Conservation (phyloP, 2,113 vertebrate species). For the Falcunculus frontatus region DNA sequence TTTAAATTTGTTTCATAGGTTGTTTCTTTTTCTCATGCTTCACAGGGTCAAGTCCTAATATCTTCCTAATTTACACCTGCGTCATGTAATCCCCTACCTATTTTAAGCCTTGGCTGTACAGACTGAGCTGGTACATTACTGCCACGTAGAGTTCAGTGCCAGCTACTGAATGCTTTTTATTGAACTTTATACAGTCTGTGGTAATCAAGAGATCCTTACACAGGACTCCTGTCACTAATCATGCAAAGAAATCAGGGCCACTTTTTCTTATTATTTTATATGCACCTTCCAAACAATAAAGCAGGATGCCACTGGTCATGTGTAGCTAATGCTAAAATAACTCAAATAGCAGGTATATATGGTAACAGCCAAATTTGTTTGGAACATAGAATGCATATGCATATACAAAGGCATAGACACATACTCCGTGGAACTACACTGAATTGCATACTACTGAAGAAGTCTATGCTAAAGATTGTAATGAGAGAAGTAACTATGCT, state of each 20-base stretch:
- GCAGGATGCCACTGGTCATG: not conserved
- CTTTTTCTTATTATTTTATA: not conserved
- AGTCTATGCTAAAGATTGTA: constrained; percentile 26
- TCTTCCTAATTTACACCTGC: not conserved
- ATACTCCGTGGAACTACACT: not conserved
- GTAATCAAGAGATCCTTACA: not conserved
- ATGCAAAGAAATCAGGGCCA: not conserved
- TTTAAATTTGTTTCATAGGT: not conserved
- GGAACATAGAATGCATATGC: not conserved
- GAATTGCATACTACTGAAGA: not conserved
- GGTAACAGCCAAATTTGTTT: not conserved
- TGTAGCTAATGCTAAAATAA: not conserved
- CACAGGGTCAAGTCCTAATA: not conserved
- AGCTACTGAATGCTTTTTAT: not conserved
- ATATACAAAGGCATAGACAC: not conserved
- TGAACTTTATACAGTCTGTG: not conserved
- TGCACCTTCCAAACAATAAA: not conserved
- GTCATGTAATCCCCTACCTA: not conserved
- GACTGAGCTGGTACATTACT: not conserved
- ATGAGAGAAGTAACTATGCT: constrained; percentile 52
- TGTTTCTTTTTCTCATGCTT: not conserved
- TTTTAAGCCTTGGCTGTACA: constrained; percentile 9
- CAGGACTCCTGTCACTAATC: not conserved
- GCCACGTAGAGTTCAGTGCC: constrained; percentile 34
- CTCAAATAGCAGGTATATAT: not conserved